Evolutionary conservation across 2,888 invertebrate species (phyloP).

Genomic region (Calliphora vomitoria): DNA sequence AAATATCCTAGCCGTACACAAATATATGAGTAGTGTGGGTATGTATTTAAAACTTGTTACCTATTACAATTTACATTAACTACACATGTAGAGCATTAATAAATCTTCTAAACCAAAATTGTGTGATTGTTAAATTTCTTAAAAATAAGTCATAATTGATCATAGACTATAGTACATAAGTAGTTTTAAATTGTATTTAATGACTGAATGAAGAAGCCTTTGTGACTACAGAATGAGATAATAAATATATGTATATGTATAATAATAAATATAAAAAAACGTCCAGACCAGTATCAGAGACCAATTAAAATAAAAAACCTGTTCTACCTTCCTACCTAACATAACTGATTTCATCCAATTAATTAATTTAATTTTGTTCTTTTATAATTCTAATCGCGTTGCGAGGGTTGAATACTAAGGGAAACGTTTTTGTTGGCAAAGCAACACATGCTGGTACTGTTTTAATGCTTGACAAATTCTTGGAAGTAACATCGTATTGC

Average conservation of each 20-base stretch:
- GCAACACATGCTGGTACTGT: slow-evolving; percentile 90
- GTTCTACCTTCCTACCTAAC: not conserved
- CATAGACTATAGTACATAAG: not conserved
- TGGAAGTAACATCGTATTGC: slow-evolving; percentile 88
- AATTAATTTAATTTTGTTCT: not conserved
- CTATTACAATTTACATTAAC: too few species aligned
- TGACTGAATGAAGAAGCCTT: not conserved
- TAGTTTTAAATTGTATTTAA: not conserved
- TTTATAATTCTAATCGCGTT: slow-evolving; percentile 10
- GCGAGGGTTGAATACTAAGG: slow-evolving; percentile 85
- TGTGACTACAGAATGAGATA: not conserved
- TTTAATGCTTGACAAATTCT: slow-evolving; percentile 85
- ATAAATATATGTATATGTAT: slow-evolving; percentile 16
- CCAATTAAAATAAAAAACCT: slow-evolving; percentile 7
- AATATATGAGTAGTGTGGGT: not conserved
- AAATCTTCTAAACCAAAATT: not conserved
- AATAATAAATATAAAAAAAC: not conserved
- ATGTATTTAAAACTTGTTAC: not conserved
- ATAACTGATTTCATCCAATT: not conserved
- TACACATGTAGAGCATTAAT: too few species aligned
- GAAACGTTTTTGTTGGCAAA: slow-evolving; percentile 90
- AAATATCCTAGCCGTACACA: not conserved
- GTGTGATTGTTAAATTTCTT: not conserved
- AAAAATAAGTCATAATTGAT: not conserved
- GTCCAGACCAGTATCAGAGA: slow-evolving; percentile 20